Evolutionary conservation across 2,797 vertebrate genomes (phyloP).

Genomic region (Varecia variegata): DNA sequence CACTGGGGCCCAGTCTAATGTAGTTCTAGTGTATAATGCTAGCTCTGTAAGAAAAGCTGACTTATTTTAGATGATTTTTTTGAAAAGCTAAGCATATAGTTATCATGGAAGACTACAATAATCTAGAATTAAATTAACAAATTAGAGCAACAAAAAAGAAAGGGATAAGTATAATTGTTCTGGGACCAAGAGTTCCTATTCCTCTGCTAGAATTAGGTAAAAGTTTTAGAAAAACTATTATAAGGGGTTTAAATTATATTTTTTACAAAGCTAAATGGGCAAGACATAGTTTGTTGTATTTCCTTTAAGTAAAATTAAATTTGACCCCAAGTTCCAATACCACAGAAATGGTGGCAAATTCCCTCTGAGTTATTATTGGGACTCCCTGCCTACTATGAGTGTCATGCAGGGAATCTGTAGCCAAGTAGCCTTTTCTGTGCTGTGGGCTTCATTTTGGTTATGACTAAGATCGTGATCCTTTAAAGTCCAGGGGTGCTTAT

Average conservation of each 20-base stretch:
- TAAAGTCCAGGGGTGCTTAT: neutral
- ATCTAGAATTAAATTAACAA: neutral
- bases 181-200: neutral
- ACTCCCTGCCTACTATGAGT: neutral
- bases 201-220: neutral
- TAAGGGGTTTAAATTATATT: neutral
- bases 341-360: neutral
- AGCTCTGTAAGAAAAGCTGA: neutral
- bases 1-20: neutral
- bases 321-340: neutral
- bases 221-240: neutral
- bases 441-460: neutral
- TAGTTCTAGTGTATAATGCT: neutral
- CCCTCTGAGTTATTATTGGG: neutral
- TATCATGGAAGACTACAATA: neutral
- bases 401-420: neutral
- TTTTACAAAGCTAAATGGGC: neutral
- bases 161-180: neutral
- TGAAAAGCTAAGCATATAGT: neutral
- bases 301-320: constrained; percentile 32
- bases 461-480: neutral
- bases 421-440: neutral
- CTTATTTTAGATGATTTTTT: neutral
- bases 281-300: neutral
- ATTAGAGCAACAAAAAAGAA: neutral